Evolutionary conservation across 2,113 vertebrate species (phyloP).

Genomic region (Calonectris borealis): DNA sequence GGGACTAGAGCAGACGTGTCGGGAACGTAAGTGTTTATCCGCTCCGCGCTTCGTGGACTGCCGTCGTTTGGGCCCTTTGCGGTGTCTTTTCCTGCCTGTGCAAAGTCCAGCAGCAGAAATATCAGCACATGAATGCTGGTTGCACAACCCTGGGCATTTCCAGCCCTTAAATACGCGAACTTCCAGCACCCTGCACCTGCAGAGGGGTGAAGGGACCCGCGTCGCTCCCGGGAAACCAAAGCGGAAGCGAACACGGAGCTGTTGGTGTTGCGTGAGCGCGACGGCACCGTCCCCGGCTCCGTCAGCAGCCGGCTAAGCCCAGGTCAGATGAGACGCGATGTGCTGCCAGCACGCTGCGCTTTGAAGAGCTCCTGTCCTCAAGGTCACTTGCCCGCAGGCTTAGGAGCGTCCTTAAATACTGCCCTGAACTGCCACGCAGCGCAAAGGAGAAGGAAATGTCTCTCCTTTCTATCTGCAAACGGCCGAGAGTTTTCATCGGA

Average conservation of each 20-base stretch:
- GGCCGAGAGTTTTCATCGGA: rapidly evolving
- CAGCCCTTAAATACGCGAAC: neutral
- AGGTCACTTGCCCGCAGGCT: neutral
- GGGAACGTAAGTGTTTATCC: rapidly evolving
- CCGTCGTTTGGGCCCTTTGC: neutral
- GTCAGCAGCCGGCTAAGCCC: neutral
- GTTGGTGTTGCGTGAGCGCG: neutral
- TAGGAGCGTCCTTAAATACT: neutral
- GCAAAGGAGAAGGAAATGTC: neutral
- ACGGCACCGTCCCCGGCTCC: neutral
- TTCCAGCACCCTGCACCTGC: neutral
- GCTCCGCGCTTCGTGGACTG: neutral
- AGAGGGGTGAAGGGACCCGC: neutral
- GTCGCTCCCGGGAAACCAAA: rapidly evolving
- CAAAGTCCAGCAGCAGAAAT: neutral
- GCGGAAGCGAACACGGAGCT: neutral
- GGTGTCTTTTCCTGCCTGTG: neutral
- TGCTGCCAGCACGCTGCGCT: neutral
- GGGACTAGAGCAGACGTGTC: rapidly evolving
- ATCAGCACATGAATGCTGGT: neutral
- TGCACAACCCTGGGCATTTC: neutral
- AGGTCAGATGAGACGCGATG: neutral
- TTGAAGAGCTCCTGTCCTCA: neutral
- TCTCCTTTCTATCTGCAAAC: neutral
- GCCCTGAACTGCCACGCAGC: neutral